Base-by-base conservation (phyloP, 2,888 invertebrate genomes). In the Anthophora plumipes region DNA sequence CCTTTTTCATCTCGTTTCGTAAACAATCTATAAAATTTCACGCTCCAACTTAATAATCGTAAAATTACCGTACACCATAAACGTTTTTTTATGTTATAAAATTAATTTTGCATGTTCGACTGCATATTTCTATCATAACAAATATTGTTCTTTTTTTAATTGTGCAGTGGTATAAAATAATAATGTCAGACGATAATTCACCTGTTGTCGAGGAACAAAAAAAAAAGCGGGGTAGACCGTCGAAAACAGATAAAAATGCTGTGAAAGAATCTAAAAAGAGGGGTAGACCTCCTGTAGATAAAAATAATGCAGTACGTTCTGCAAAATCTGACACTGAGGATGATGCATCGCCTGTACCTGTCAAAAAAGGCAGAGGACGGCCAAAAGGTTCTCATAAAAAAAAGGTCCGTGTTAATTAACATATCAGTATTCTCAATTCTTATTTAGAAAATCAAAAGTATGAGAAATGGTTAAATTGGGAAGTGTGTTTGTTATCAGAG, bases 161-260 rank as follows among this genome's bases (percentile, higher is more conserved):
- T 70, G 12, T 77, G 25, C 77, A 89, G 85, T 77, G 66, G 71
- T 73, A 76, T 59, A 77, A 59, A 52, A 50, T 41, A 76, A 90
- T 85, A 57, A 93, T 94, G 93, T 93, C 93, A 67, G 93, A 94
- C 89, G 93, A 93, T 70, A 92, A 93, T 88, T 91, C 93, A 66
- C 89, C 93, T 60, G 92, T 92, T 25, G 91, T 92, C 20, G 93
- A 93, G 20, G 93, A 94, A 75, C 92, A 92, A 84, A 94, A 94
- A 89, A 94, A 93, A 86, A 93, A 93, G 81, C 89, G 93, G 46
- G 93, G 93, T 4, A 91, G 93, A 41, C 93, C 93, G 11, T 82
- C 93, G 31, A 93, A 93, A 85, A 85, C 88, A 54, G 90, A 89
- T 25, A 91, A 91, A 82, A 89, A 82, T 83, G 88, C 87, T n/a